A percentile compares a stretch with the other conserved stretches of the same genome.
Conservation (phyloP, 2,888 invertebrate genomes). For the Aquatica leii region DNA sequence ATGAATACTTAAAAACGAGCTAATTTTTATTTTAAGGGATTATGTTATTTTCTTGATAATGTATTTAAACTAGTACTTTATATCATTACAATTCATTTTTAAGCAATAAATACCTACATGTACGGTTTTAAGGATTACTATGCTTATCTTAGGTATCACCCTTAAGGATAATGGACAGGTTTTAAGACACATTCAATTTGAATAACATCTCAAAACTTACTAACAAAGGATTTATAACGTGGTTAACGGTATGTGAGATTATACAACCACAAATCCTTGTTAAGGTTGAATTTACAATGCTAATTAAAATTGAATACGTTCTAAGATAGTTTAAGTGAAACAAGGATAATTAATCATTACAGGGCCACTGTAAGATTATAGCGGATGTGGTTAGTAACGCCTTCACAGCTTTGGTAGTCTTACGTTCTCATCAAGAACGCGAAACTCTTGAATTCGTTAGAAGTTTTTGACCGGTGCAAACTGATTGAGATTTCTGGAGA, state of each 20-base stretch:
- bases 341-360: constrained; percentile 36
- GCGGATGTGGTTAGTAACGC: constrained; percentile 14
- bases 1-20: too few species aligned
- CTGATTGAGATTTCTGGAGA: too few species aligned
- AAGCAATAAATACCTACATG: too few species aligned
- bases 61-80: too few species aligned
- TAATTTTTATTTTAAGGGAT: too few species aligned
- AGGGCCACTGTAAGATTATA: constrained; percentile 33
- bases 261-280: constrained; percentile 46
- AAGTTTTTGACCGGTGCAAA: too few species aligned
- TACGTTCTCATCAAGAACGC: constrained; percentile 15
- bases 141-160: too few species aligned
- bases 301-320: constrained; percentile 47
- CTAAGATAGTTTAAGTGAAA: constrained; percentile 31
- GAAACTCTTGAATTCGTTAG: constrained; percentile 4
- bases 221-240: constrained; percentile 26
- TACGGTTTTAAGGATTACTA: too few species aligned
- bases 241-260: constrained; percentile 34
- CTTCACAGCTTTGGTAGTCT: constrained; percentile 12
- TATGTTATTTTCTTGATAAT: too few species aligned
- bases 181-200: not conserved
- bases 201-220: constrained; percentile 10
- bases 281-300: constrained; percentile 45
- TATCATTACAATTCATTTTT: too few species aligned
- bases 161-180: too few species aligned